Base-by-base conservation (phyloP, 1,140 invertebrate genomes). In the Hyphantria cunea region DNA sequence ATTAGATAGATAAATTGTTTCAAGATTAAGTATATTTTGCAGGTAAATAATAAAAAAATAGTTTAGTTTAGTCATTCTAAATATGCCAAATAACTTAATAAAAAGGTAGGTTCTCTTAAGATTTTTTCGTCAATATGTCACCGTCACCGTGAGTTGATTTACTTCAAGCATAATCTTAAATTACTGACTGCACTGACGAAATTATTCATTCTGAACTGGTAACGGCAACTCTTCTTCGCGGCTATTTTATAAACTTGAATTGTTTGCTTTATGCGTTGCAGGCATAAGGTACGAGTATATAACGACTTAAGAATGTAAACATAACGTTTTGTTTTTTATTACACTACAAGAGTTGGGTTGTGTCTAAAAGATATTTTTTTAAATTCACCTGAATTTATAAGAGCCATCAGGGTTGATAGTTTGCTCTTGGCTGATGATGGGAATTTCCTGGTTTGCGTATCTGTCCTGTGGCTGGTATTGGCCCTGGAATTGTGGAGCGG, bases 371-470 rank as follows among this genome's bases (percentile, higher is more conserved):
- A 7, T 2, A 39, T 34, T 6, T 39, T 39, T n/a, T 3, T 6
- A 6, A 25, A 14, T 6, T 83, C 82, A 93, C 93, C 86, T 93
- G 86, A 93, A 95, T 75, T 93, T 93, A 80, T 94, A 95, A 7
- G 93, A 93, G 60, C 94, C 94, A 80, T 95, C 94, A 52, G 90
- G 92, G 72, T 94, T 94, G 8, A 94, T 92, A 76, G 94, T 93
- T 71, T 93, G 92, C 31, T 91, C 80, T 78, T 94, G 93, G 54
- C 89, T 89, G 8, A 94, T 11, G 56, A 94, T 94, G 3, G 92
- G 83, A 3, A 94, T 91, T 12, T 76, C 70, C 32, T 88, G 84
- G 13, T 75, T 77, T 71, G 84, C 80, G 58, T 77, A 78, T 37
- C 86, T 75, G n/a, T 64, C 66, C 53, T 77, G 83, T 59, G 49